Percentiles rank a stretch among this genome's conserved stretches.
phyloP scores from a whole-genome alignment of 2,113 vertebrate genomes.

The Pantherophis guttatus region DNA sequence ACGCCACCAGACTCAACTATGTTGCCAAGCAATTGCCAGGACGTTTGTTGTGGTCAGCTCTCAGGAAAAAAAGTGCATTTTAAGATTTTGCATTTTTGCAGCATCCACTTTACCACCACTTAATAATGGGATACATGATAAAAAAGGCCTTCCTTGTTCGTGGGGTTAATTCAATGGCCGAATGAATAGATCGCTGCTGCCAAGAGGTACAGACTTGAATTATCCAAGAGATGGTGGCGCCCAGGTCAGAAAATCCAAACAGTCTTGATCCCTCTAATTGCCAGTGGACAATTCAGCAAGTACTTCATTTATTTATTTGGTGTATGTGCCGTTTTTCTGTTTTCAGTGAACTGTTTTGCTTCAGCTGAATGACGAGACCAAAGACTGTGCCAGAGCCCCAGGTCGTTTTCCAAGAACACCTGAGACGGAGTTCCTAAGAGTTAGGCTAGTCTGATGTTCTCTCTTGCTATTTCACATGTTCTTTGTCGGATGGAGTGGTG shows the following conservation, averaged over 20 bases:
- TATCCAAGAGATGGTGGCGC: not conserved
- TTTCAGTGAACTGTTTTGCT: not conserved
- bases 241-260: not conserved
- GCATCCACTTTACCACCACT: not conserved
- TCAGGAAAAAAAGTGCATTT: not conserved
- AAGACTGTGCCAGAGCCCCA: no score
- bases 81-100: not conserved
- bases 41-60: not conserved
- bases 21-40: not conserved
- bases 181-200: not conserved
- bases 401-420: no score
- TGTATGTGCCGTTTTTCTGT: not conserved
- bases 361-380: not conserved
- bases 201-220: no score
- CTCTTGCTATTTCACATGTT: not conserved
- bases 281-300: not conserved
- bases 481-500: not conserved
- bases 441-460: not conserved
- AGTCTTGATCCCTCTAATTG: not conserved
- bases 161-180: not conserved
- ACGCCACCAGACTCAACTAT: not conserved
- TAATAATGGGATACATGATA: not conserved
- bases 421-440: not conserved
- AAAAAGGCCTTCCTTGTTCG: no score
- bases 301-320: not conserved